Conservation (phyloP, 2,113 vertebrate genomes). For the Oncorhynchus kisutch region DNA sequence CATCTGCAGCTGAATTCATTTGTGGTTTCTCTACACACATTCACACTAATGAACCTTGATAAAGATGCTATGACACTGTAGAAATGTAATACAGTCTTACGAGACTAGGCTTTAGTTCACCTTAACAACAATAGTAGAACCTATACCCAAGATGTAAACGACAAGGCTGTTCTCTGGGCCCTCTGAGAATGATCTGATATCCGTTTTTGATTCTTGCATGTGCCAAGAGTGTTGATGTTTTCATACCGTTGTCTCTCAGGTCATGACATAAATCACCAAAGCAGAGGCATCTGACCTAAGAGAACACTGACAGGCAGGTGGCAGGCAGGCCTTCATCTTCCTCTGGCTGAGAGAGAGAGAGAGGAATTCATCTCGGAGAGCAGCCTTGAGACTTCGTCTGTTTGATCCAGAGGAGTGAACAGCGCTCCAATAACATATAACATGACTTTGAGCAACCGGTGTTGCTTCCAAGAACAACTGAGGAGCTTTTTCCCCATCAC, state of each 20-base stretch:
- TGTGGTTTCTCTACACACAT: not conserved
- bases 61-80: not conserved
- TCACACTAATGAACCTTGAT: not conserved
- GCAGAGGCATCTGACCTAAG: conserved; percentile 3
- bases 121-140: not conserved
- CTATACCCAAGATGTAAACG: not conserved
- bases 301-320: not conserved
- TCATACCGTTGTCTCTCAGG: conserved; percentile 27
- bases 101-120: not conserved
- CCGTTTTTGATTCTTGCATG: not conserved
- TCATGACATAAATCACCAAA: conserved; percentile 29
- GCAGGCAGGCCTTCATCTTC: not conserved
- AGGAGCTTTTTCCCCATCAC: too few relatives aligned
- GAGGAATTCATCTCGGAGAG: not conserved
- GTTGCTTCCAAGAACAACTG: too few relatives aligned
- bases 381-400: conserved; percentile 9
- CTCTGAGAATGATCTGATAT: not conserved
- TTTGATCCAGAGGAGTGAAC: too few relatives aligned
- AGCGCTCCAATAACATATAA: too few relatives aligned
- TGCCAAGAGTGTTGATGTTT: conserved; percentile 31
- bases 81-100: not conserved
- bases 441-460: too few relatives aligned
- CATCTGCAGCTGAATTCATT: conserved; percentile 40
- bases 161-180: not conserved
- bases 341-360: not conserved